Evolutionary conservation across 2,888 invertebrate genomes (phyloP), one percentile per base, ranked within the genome.

Genomic region (Quadroppia sp.): DNA sequence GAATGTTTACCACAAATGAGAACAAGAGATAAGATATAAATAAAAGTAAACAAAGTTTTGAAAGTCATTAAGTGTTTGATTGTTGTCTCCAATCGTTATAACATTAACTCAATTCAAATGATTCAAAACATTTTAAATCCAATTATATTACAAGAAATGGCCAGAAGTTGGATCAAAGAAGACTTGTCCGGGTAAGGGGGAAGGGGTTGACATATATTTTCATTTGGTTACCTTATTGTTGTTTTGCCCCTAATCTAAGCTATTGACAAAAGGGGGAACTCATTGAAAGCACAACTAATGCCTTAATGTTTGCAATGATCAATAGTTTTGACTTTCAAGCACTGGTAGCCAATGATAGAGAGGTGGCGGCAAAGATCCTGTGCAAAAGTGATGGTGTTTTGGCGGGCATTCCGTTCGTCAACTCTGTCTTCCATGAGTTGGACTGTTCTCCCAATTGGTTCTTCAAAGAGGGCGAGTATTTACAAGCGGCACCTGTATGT

Each of bases 371-470:
- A 23, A 71, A 36, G 9, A 77, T 79, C 28, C 76, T 74, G n/a
- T 76, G 75, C 72, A 79, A 77, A 73, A 53, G 71, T 32, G 75
- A 79, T 11, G 83, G 83, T 0, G 80, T 83, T 25, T 74, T 84
- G 15, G 83, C 83, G 1, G 84, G 84, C 0, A 76, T 78, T 48
- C 83, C 83, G 0, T 84, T 84, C 77, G 80, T 82, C 56, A 80
- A 83, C 73, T 82, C 83, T 11, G 76, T 84, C 0, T 83, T 83
- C 75, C 76, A 80, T 59, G 81, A 82, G 77, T 76, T 84, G 17
- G 81, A 80, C 69, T 82, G 83, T 74, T 71, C 56, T 7, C 80
- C 83, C 7, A 75, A 79, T 13, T 84, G 83, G 83, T 74, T 78
- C 45, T 78, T 76, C 42, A 69, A 77, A 17, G 83, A 83, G 75